Percentiles rank a stretch among this genome's conserved stretches.
These are phyloP conservation scores for Aviceda subcristata DNA, from an alignment of 2,113 vertebrate species.

Conservation along the genomic window DNA sequence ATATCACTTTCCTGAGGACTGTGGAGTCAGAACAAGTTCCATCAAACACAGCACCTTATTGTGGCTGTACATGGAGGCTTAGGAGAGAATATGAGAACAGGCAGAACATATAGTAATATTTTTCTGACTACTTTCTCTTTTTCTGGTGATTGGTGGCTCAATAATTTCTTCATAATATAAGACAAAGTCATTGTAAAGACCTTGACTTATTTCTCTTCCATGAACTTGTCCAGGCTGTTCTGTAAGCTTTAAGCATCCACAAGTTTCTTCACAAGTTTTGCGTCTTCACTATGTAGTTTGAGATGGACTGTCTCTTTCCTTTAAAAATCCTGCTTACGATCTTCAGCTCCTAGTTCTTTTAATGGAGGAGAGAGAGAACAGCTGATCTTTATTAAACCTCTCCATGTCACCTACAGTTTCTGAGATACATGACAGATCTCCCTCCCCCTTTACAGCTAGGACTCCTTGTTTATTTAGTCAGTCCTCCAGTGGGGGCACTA, in stretches of 20 bases:
- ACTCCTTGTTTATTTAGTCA: not conserved
- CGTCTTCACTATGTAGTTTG: not conserved
- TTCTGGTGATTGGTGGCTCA: not conserved
- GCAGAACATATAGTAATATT: not conserved
- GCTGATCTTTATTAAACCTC: not conserved
- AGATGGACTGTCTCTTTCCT: not conserved
- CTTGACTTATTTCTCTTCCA: not conserved
- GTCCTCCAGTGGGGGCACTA: accelerated
- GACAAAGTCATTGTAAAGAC: not conserved
- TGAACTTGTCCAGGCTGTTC: not conserved
- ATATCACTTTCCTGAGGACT: not conserved
- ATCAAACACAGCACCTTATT: not conserved
- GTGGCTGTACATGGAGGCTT: not conserved
- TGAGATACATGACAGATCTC: not conserved
- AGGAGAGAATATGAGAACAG: not conserved
- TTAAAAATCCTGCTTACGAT: not conserved
- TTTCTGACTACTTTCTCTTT: not conserved
- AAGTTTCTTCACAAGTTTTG: not conserved
- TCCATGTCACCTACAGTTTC: not conserved
- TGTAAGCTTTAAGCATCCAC: not conserved
- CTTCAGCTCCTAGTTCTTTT: not conserved
- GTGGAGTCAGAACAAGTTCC: not conserved
- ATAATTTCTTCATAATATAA: not conserved
- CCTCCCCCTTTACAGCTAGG: not conserved
- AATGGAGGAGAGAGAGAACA: not conserved